Evolutionary conservation across 2,113 vertebrate genomes (phyloP), one percentile per base, ranked within the genome.

Genomic region (Scalopus aquaticus): DNA sequence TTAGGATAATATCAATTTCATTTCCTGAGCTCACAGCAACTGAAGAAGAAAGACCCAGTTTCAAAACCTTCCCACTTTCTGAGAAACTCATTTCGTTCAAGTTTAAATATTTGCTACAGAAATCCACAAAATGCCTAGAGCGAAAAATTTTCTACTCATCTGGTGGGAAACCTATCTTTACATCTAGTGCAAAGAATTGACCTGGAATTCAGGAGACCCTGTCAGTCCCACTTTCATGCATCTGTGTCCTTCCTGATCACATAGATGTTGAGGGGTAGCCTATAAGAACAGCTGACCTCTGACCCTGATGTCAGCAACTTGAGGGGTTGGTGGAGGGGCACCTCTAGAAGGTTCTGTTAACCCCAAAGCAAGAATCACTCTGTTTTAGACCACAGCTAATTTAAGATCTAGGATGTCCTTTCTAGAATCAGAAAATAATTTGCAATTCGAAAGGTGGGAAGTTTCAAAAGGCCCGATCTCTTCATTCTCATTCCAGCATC

Each of bases 391-490:
- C 13, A 37, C 1, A 85, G 67, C 80, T 76, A 82, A 95, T 54
- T 64, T 80, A 67, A 62, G 46, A 56, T 32, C 51, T 51, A 60
- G 82, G 5, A 49, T 62, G 49, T 76, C 70, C 20, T 74, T 44
- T 87, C 77, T 42, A 80, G 80, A 91, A 19, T 49, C 28, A 77
- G 76, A 88, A 92, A 92, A 93, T 51, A 70, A 80, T 65, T 17
- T 79, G 49, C 9, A 39, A 58, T 22, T 86, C 46, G 35, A 49
- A 81, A 73, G 26, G 32, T 60, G 62, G 64, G 37, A 54, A n/a
- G 26, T 49, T 95, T 73, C 67, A 20, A 65, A 95, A 54, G 54
- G 54, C 9, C 42, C 20, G 60, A 44, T 81, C 24, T 73, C 54
- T 62, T 78, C 39, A 35, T 77, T 85, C 54, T 85, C n/a, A 93